phyloP scores from a whole-genome alignment of 2,797 vertebrate genomes.

The Brachymystax lenok region DNA sequence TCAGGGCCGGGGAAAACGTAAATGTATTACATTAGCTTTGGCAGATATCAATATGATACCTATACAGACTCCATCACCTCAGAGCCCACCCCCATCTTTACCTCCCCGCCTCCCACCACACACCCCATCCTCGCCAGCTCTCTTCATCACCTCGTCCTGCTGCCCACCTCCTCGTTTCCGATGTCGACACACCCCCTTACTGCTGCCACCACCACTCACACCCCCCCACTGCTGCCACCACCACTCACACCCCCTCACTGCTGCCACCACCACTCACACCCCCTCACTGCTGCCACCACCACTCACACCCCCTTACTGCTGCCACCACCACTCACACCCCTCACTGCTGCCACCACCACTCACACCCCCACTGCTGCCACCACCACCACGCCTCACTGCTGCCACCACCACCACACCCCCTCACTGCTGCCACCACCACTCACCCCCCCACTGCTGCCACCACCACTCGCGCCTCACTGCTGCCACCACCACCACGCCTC shows the following conservation, averaged over 20 bases:
- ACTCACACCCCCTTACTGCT: slow-evolving; percentile 12
- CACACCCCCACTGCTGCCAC: too few species aligned
- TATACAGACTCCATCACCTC: slow-evolving; percentile 46
- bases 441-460: too few species aligned
- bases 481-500: too few species aligned
- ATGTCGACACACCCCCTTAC: slow-evolving; percentile 4
- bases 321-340: slow-evolving; percentile 36
- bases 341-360: too few species aligned
- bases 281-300: slow-evolving; percentile 22
- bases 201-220: slow-evolving; percentile 38
- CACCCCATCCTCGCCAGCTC: not conserved
- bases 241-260: slow-evolving; percentile 17
- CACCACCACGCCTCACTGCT: too few species aligned
- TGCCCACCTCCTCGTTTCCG: slow-evolving; percentile 43
- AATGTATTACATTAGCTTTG: slow-evolving; percentile 92
- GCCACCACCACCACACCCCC: too few species aligned
- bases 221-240: slow-evolving; percentile 22
- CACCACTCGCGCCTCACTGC: too few species aligned
- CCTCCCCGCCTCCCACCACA: slow-evolving; percentile 12
- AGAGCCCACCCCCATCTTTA: slow-evolving; percentile 37
- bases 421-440: too few species aligned
- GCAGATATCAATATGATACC: slow-evolving; percentile 68
- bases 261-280: slow-evolving; percentile 38
- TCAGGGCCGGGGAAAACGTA: slow-evolving; percentile 70
- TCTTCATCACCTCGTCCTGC: slow-evolving; percentile 20